Base-by-base conservation (phyloP, 2,113 vertebrate species). In the Chelonoidis abingdonii region DNA sequence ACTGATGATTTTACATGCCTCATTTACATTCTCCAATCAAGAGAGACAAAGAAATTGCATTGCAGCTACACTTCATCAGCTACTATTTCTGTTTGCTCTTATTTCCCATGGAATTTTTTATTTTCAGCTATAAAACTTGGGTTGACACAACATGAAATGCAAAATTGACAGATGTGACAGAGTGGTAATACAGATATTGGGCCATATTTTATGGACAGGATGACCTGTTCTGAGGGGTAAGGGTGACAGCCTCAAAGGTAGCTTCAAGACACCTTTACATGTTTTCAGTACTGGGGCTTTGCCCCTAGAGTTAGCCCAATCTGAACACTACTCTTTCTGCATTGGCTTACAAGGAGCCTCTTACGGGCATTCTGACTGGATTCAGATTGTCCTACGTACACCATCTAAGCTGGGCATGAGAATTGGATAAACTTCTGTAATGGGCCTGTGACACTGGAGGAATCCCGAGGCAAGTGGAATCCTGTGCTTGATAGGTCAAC, bases 1-100 rank as follows among this genome's bases (percentile, higher is more conserved):
- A 89, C 14, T 5, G 8, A 76, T 31, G 52, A 56, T 44, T 85
- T 91, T 47, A 10, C 6, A 53, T 54, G 0, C 0, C 31, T 50
- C 12, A 57, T 88, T 72, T 85, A 88, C 25, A 84, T 88, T 78
- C 84, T 50, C 31, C 44, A 78, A 84, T 89, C 90, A 89, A 83
- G 0, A 2, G 31, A 47, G 41, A 79, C 17, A 38, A 80, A 89
- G 16, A 56, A 8, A 88, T 35, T 54, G 12, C 8, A 65, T 1
- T 87, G 69, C 5, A 54, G 47, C 79, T 90, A 31, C 22, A 44
- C 3, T 14, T 19, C 29, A 12, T 2, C 41, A 49, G 3, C 25
- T 89, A 89, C 44, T 79, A 12, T 49, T 79, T 49, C 9, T 27
- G 19, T 41, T 92, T 78, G 62, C 22, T 12, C 21, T 91, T 83